Percentiles rank a stretch among this genome's conserved stretches.
Conservation (phyloP, 2,888 invertebrate species). For the Drepana falcataria region DNA sequence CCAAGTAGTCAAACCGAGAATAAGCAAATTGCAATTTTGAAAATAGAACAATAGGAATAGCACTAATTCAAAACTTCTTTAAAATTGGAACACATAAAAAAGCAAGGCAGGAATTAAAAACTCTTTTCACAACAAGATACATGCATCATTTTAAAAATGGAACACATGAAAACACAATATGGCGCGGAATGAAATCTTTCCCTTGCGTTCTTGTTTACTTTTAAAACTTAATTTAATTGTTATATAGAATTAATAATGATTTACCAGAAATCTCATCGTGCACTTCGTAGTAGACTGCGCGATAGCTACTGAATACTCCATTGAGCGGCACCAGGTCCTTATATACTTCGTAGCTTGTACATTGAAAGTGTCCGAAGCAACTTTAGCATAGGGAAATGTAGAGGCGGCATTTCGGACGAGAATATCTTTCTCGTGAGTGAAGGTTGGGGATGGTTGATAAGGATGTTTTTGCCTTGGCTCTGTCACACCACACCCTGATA, state of each 20-base stretch:
- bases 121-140: no score
- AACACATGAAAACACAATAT: background rate
- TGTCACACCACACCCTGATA: background rate
- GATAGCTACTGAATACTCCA: conserved; percentile 72
- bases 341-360: conserved; percentile 51
- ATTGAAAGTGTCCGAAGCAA: conserved; percentile 50
- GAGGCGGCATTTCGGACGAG: conserved; percentile 12
- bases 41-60: no score
- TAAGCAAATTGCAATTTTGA: no score
- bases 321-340: conserved; percentile 40
- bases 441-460: conserved; percentile 7
- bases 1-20: no score
- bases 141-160: background rate
- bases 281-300: conserved; percentile 73
- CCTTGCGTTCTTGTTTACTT: background rate
- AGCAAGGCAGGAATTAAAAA: no score
- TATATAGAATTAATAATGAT: background rate
- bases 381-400: conserved; percentile 7
- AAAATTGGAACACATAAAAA: no score
- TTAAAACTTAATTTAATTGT: background rate
- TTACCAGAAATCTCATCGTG: conserved; percentile 65
- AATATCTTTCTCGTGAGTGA: conserved; percentile 3
- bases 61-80: no score
- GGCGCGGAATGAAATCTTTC: background rate
- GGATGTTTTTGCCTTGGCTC: background rate